Conservation (phyloP, 2,113 vertebrate species). For the Hippocampus comes region DNA sequence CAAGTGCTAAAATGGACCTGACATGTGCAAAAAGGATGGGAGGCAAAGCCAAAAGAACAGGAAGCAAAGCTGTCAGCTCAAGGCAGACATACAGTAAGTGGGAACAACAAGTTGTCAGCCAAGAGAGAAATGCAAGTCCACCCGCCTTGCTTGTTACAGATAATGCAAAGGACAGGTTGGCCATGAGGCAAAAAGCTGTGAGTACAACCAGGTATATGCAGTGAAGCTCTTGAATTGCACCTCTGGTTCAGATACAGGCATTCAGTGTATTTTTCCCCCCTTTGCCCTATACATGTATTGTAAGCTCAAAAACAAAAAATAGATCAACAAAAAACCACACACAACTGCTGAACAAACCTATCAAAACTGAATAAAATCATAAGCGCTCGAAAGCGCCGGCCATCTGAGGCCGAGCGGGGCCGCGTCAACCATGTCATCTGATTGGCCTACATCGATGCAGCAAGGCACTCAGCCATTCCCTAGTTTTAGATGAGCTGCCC, state of each 20-base stretch:
- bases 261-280: neutral
- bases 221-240: conserved; percentile 3
- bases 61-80: conserved; percentile 31
- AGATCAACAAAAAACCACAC: too few relatives aligned
- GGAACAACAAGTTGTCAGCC: conserved; percentile 34
- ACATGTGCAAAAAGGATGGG: conserved; percentile 39
- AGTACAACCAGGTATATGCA: neutral
- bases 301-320: too few relatives aligned
- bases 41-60: conserved; percentile 32
- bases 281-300: too few relatives aligned
- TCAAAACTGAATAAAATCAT: too few relatives aligned
- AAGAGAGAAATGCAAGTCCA: conserved; percentile 28
- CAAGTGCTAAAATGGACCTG: conserved; percentile 62
- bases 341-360: too few relatives aligned
- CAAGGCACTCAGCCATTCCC: too few relatives aligned
- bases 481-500: too few relatives aligned
- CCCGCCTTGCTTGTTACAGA: conserved; percentile 36
- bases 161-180: conserved; percentile 59
- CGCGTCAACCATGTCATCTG: too few relatives aligned
- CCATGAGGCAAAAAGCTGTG: conserved; percentile 10
- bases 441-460: too few relatives aligned
- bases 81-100: conserved; percentile 38
- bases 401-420: too few relatives aligned
- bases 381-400: too few relatives aligned
- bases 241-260: conserved; percentile 11